Evolutionary conservation across 1,140 invertebrate genomes (phyloP), one percentile per base, ranked within the genome.

Genomic region (Leguminivora glycinivorella): DNA sequence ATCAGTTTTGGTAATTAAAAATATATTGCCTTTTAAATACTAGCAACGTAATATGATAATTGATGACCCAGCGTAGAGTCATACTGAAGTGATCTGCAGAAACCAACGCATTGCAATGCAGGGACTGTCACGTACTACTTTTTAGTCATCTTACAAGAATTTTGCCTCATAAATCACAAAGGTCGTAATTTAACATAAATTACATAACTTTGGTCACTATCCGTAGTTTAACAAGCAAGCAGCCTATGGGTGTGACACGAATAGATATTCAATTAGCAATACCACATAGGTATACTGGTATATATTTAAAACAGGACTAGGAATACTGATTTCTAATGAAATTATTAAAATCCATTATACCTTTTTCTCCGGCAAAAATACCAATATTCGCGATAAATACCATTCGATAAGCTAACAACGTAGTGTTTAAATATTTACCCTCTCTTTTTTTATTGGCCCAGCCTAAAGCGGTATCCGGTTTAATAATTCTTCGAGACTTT

Each of bases 401-500:
- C 6, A 52, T 52, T 5, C 17, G 25, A 63, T 29, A n/a, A 63
- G 29, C 58, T 26, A 60, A 60, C 58, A 63, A 31, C 58, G 26
- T 63, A 22, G 58, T 63, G 58, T 63, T 63, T 63, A 63, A 63
- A 63, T 63, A 63, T 63, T 63, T 63, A 63, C 58, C 58, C 58
- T 63, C 29, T 31, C 58, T 63, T 63, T 60, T 63, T 63, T 63
- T 63, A 63, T 34, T 63, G 58, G 58, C 58, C 12, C 58, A 63
- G 17, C 58, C 58, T 63, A 26, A 29, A 17, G 25, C 58, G 25
- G 29, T 63, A 63, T 63, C 58, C 58, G 58, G 58, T 63, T 63
- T 75, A 70, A 63, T 56, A 68, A 72, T 78, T 76, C 72, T 71
- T 72, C 52, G 69, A 75, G 75, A 60, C 68, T 69, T 71, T 78